A percentile compares a stretch with the other conserved stretches of the same genome.
These are phyloP conservation scores for Lagenorhynchus albirostris DNA, from an alignment of 2,113 vertebrate genomes.

Conservation along the genomic window DNA sequence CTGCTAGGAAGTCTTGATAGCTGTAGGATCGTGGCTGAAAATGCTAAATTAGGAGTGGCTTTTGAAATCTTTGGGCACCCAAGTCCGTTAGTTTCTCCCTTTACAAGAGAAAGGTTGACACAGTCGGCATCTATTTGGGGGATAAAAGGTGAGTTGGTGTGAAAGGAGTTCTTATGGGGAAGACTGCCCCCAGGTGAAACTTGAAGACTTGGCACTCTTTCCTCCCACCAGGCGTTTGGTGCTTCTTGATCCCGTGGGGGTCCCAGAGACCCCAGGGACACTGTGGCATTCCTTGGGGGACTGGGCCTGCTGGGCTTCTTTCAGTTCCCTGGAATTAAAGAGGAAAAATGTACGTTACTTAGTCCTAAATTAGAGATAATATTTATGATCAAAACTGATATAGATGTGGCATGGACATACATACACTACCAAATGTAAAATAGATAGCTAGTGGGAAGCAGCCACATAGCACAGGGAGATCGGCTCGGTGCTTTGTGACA, in stretches of 20 bases:
- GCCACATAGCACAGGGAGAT: too few relatives aligned
- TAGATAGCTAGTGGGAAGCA: too few relatives aligned
- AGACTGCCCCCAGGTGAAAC: conserved; percentile 78
- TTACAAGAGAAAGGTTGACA: neutral
- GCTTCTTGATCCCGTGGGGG: conserved; percentile 55
- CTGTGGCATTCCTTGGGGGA: conserved; percentile 75
- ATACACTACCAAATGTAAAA: too few relatives aligned
- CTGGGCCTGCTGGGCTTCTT: conserved; percentile 87
- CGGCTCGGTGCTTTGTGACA: too few relatives aligned
- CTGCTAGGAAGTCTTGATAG: neutral
- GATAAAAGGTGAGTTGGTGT: neutral
- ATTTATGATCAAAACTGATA: neutral
- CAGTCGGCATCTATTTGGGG: neutral
- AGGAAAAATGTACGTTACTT: neutral
- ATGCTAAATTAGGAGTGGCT: neutral
- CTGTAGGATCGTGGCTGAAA: neutral
- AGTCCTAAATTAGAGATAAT: neutral
- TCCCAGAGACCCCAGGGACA: conserved; percentile 38
- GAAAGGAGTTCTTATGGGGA: neutral
- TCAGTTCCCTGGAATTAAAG: conserved; percentile 86
- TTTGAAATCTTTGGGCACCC: neutral
- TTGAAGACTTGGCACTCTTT: conserved; percentile 86
- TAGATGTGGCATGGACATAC: neutral
- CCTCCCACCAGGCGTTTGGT: conserved; percentile 86
- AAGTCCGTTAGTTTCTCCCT: neutral